Conservation (phyloP, 2,888 invertebrate genomes). For the Amiota minor region DNA sequence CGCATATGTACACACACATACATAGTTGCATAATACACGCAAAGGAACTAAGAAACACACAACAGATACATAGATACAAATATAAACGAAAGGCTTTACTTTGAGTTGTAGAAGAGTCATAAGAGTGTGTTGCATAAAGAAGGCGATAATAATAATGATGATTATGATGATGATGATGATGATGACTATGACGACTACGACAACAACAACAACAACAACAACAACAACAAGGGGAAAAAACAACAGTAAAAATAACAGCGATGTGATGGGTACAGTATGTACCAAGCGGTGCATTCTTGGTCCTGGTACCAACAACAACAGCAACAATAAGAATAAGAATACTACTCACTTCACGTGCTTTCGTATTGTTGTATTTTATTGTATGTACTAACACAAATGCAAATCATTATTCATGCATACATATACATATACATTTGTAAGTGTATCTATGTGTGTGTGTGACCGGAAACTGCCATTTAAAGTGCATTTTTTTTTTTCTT, state of each 20-base stretch:
- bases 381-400: constrained; percentile 46
- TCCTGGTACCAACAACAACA: constrained; percentile 53
- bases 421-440: constrained; percentile 4
- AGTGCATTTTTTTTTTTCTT: constrained; percentile 58
- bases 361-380: constrained; percentile 56
- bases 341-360: constrained; percentile 53
- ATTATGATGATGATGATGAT: neutral
- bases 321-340: constrained; percentile 24
- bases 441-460: constrained; percentile 41
- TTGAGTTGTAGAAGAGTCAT: neutral
- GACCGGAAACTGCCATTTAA: constrained; percentile 72
- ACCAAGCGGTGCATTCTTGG: constrained; percentile 65
- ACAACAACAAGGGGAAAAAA: neutral
- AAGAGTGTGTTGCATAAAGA: constrained; percentile 12
- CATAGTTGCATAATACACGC: no score
- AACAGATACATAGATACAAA: constrained; percentile 10
- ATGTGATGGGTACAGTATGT: constrained; percentile 63
- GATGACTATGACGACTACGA: constrained; percentile 13
- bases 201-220: constrained; percentile 18
- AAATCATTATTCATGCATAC: constrained; percentile 50
- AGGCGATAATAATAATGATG: neutral
- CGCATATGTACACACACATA: constrained; percentile 35
- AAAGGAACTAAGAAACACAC: no score
- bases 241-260: neutral
- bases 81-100: constrained; percentile 6